phyloP scores from a whole-genome alignment of 2,888 invertebrate species.

The Lacanobia oleracea region DNA sequence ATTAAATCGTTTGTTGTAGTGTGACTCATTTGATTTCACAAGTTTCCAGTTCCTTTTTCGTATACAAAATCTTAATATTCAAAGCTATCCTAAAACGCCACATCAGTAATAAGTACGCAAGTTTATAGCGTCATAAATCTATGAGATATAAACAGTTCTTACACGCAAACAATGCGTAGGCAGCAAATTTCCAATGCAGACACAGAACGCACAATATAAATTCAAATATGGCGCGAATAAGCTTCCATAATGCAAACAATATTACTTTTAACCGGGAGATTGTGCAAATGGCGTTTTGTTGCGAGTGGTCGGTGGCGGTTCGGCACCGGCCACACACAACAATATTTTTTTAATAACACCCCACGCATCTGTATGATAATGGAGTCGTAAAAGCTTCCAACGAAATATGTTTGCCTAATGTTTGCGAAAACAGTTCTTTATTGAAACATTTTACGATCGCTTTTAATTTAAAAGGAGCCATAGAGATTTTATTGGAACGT shows the following conservation, averaged over 20 bases:
- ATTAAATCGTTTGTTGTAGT: conserved; percentile 34
- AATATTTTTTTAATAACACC: conserved; percentile 61
- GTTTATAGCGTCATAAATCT: conserved; percentile 68
- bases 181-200: conserved; percentile 73
- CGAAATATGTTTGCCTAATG: conserved; percentile 70
- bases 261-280: conserved; percentile 71
- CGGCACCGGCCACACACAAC: conserved; percentile 51
- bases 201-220: conserved; percentile 76
- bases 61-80: conserved; percentile 49
- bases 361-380: conserved; percentile 73
- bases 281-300: conserved; percentile 70
- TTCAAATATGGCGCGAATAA: conserved; percentile 78
- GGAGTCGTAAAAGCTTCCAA: conserved; percentile 73
- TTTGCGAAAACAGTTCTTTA: conserved; percentile 78
- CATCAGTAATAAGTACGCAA: conserved; percentile 58
- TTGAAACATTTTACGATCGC: conserved; percentile 74
- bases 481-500: conserved; percentile 70
- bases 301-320: conserved; percentile 35
- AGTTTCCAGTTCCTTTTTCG: conserved; percentile 39
- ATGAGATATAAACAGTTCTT: conserved; percentile 61
- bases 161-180: conserved; percentile 76
- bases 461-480: conserved; percentile 74
- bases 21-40: conserved; percentile 50
- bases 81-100: conserved; percentile 55
- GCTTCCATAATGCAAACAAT: conserved; percentile 78